These are phyloP conservation scores for Notodonta dromedarius DNA, from an alignment of 2,888 invertebrate species.

Conservation along the genomic window DNA sequence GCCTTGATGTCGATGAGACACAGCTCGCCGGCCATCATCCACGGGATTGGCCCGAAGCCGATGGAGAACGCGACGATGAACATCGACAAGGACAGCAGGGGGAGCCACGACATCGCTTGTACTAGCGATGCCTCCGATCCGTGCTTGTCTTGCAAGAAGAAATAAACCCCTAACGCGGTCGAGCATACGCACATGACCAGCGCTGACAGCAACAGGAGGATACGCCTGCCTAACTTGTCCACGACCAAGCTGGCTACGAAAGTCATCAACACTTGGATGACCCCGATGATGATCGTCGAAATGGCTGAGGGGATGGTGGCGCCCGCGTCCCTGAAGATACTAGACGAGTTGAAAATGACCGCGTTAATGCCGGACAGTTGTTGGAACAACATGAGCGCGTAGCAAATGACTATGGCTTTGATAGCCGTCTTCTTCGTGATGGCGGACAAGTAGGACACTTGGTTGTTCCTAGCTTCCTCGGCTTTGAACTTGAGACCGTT, in stretches of 20 bases:
- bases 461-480: slow-evolving; percentile 78
- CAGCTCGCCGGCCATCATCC: slow-evolving; percentile 92
- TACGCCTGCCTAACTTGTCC: slow-evolving; percentile 91
- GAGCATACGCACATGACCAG: slow-evolving; percentile 88
- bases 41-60: slow-evolving; percentile 95
- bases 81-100: slow-evolving; percentile 88
- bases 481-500: slow-evolving; percentile 83
- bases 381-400: slow-evolving; percentile 95
- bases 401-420: slow-evolving; percentile 88
- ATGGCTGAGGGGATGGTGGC: slow-evolving; percentile 82
- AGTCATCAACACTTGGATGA: slow-evolving; percentile 91
- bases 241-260: slow-evolving; percentile 90
- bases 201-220: slow-evolving; percentile 89
- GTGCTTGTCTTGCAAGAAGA: slow-evolving; percentile 76
- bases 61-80: slow-evolving; percentile 93
- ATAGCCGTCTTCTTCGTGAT: slow-evolving; percentile 86
- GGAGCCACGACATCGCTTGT: slow-evolving; percentile 87
- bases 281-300: slow-evolving; percentile 92
- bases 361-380: slow-evolving; percentile 94
- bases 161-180: slow-evolving; percentile 89
- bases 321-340: slow-evolving; percentile 89
- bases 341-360: slow-evolving; percentile 90
- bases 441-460: slow-evolving; percentile 81
- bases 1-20: slow-evolving; percentile 92
- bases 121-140: slow-evolving; percentile 66